A percentile compares a stretch with the other conserved stretches of the same genome.
Evolutionary conservation across 2,113 vertebrate genomes (phyloP).

Genomic region (Chaetops frenatus): DNA sequence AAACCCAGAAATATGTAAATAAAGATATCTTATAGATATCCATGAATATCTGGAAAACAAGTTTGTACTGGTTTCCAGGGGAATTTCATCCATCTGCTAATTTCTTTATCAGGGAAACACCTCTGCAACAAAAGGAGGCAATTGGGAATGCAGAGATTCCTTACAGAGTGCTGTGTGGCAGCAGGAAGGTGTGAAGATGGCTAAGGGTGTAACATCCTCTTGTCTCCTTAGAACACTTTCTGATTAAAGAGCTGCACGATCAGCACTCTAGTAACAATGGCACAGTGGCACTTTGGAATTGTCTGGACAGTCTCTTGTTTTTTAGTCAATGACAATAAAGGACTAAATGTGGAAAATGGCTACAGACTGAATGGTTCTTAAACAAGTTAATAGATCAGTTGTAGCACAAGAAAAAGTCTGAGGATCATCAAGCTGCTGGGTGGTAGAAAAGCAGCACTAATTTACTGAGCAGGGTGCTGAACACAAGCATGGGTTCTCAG

Average conservation of each 20-base stretch:
- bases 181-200: neutral
- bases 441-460: neutral
- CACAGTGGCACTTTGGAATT: neutral
- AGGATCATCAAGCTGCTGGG: neutral
- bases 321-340: neutral
- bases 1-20: neutral
- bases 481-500: neutral
- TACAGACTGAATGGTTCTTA: neutral
- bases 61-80: neutral
- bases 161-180: neutral
- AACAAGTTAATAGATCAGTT: neutral
- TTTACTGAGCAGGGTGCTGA: neutral
- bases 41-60: neutral
- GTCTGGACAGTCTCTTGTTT: neutral
- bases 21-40: neutral
- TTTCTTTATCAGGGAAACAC: neutral
- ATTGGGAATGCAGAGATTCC: neutral
- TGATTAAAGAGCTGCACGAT: neutral
- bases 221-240: neutral
- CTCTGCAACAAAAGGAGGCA: neutral
- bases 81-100: neutral
- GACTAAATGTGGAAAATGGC: neutral
- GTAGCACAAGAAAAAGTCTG: neutral
- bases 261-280: neutral
- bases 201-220: neutral